Percentiles rank a stretch among this genome's conserved stretches.
phyloP scores from a whole-genome alignment of 2,888 invertebrate species.

The Arctia plantaginis region DNA sequence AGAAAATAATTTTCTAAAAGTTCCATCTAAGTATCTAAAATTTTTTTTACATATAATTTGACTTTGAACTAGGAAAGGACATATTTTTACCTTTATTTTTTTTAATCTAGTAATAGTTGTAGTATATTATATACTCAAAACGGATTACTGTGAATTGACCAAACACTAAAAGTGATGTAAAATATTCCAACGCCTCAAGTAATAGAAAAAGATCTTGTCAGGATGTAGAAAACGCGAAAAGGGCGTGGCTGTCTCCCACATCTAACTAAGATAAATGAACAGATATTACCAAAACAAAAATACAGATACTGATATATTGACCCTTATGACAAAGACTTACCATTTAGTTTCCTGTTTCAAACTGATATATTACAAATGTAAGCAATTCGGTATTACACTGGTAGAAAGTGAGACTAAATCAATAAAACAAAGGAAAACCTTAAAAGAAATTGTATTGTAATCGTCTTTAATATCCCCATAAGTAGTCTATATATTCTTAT shows the following conservation, averaged over 20 bases:
- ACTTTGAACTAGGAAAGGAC: too few species aligned
- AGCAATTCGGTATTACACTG: constrained; percentile 8
- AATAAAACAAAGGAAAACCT: constrained; percentile 37
- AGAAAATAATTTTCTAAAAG: too few species aligned
- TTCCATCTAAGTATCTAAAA: too few species aligned
- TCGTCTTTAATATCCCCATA: constrained; percentile 20
- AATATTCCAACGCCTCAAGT: constrained; percentile 52
- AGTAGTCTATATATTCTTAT: constrained; percentile 31
- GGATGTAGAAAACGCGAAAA: constrained; percentile 66
- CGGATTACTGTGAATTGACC: neutral
- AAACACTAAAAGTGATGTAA: constrained; percentile 37
- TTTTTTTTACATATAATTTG: too few species aligned
- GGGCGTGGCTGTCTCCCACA: constrained; percentile 62
- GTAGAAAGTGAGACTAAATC: constrained; percentile 12
- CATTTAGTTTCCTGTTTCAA: constrained; percentile 15
- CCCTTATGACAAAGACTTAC: constrained; percentile 17
- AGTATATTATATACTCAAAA: neutral
- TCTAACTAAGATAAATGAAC: constrained; percentile 73
- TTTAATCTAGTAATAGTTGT: too few species aligned
- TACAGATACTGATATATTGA: constrained; percentile 14
- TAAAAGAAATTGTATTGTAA: constrained; percentile 28
- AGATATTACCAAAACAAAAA: constrained; percentile 28
- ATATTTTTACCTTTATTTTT: too few species aligned
- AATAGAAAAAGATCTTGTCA: constrained; percentile 59
- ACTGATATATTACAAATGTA: neutral